These are phyloP conservation scores for Tyrophagus putrescentiae DNA, from an alignment of 1,140 invertebrate genomes.

Conservation along the genomic window DNA sequence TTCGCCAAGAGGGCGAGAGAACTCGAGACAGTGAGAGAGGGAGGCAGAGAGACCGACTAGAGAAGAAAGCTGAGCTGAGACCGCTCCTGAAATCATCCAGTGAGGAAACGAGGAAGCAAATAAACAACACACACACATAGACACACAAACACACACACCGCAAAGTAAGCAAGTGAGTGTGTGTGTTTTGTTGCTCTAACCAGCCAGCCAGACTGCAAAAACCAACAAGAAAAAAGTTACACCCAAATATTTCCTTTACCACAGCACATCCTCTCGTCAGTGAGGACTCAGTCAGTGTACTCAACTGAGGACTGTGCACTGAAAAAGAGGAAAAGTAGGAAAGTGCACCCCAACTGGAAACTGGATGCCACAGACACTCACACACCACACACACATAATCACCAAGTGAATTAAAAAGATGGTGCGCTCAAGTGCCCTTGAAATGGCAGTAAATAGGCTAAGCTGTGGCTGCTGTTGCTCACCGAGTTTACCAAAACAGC, in stretches of 20 bases:
- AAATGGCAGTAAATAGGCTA: too few relatives aligned
- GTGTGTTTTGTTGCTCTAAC: neutral
- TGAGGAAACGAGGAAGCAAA: neutral
- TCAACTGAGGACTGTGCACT: too few relatives aligned
- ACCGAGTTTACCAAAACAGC: too few relatives aligned
- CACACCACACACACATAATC: too few relatives aligned
- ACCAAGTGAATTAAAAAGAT: too few relatives aligned
- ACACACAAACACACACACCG: neutral
- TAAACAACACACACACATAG: neutral
- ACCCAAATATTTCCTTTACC: too few relatives aligned
- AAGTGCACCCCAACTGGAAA: too few relatives aligned
- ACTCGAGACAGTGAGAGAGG: constrained; percentile 2
- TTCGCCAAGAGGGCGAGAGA: neutral
- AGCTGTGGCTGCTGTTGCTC: too few relatives aligned
- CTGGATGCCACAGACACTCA: too few relatives aligned
- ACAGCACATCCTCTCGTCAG: neutral
- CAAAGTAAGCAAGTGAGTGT: neutral
- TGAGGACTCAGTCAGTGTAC: neutral
- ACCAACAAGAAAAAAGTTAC: neutral
- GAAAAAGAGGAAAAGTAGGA: too few relatives aligned
- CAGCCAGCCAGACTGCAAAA: neutral
- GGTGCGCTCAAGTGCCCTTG: too few relatives aligned
- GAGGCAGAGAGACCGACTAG: neutral
- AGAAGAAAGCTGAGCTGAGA: neutral
- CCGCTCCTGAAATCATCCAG: neutral